Base-by-base conservation (phyloP, 2,113 vertebrate genomes). In the Procavia capensis region DNA sequence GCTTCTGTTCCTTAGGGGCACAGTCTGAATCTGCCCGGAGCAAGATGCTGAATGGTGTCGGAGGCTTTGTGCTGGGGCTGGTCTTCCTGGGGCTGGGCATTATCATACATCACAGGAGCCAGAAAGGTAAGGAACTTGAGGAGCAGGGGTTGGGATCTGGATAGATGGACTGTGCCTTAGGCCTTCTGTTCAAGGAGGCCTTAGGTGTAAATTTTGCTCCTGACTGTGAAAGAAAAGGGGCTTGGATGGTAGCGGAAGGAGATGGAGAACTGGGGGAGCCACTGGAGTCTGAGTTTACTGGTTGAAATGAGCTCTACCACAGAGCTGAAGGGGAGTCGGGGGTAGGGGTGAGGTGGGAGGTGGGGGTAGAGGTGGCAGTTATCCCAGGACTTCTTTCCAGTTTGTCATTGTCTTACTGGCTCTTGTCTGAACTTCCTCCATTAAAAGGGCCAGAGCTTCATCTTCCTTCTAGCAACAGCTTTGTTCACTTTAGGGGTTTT, bases 21-120 rank as follows among this genome's bases (percentile, higher is more conserved):
- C 92, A 97, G 68, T 97, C 98, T 47, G 97, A 96, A 2, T 97
- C 98, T 47, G 94, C 95, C 14, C 86, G 59, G 94, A 96, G 81
- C 75, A 98, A 97, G 96, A 84, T 97, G 95, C 78, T 96, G 88
- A 97, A 95, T 0, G 97, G 97, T 0, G 0, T 97, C 0, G 94
- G 95, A 3, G 97, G 97, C 59, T 31, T 95, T 0, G 43, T 97
- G n/a, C 96, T 98, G 20, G 97, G 98, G 1, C 14, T 94, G 3
- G 81, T 98, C 54, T 97, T 98, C 84, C 24, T 98, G 0, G 92
- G 89, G 0, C 57, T 97, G 45, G 95, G 95, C 45, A 13, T 97
- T 34, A 0, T 96, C 22, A 1, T 97, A 29, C 95, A 0, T 59
- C 47, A 9, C 0, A 93, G 91, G 75, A 91, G 50, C 20, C 95